phyloP scores from a whole-genome alignment of 2,888 invertebrate genomes.

The Himalopsyche anomala region DNA sequence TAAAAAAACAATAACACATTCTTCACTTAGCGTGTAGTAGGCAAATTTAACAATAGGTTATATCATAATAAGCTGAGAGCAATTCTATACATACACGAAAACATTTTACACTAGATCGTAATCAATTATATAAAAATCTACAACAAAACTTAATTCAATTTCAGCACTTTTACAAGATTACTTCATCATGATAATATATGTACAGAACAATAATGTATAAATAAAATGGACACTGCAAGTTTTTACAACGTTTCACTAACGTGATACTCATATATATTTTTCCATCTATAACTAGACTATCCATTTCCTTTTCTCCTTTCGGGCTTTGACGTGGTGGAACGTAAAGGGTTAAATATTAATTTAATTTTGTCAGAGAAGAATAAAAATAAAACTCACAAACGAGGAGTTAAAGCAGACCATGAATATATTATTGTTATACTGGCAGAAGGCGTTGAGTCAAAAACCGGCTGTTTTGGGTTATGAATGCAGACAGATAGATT shows the following conservation, averaged over 20 bases:
- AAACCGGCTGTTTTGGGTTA: no score
- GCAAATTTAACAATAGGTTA: slow-evolving; percentile 63
- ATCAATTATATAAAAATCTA: slow-evolving; percentile 57
- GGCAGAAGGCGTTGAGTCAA: no score
- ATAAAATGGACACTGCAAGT: slow-evolving; percentile 58
- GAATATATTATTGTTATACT: no score
- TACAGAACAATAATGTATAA: slow-evolving; percentile 52
- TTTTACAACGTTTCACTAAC: slow-evolving; percentile 44
- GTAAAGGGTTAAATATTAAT: no score
- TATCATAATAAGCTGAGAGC: slow-evolving; percentile 60
- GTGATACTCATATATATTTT: neutral
- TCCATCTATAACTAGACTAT: slow-evolving; percentile 4
- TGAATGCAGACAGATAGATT: no score
- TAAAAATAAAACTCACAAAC: no score
- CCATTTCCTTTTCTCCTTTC: no score
- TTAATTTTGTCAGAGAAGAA: no score
- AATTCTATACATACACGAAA: slow-evolving; percentile 60
- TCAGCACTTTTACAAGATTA: slow-evolving; percentile 52
- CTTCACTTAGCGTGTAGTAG: slow-evolving; percentile 58
- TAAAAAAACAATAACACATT: slow-evolving; percentile 65
- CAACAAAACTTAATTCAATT: slow-evolving; percentile 59
- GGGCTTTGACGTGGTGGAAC: no score
- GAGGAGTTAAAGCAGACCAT: no score
- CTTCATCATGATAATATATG: slow-evolving; percentile 45
- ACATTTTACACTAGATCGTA: slow-evolving; percentile 47